A percentile compares a stretch with the other conserved stretches of the same genome.
These are phyloP conservation scores for Adineta ricciae DNA, from an alignment of 2,888 invertebrate species.

Conservation along the genomic window DNA sequence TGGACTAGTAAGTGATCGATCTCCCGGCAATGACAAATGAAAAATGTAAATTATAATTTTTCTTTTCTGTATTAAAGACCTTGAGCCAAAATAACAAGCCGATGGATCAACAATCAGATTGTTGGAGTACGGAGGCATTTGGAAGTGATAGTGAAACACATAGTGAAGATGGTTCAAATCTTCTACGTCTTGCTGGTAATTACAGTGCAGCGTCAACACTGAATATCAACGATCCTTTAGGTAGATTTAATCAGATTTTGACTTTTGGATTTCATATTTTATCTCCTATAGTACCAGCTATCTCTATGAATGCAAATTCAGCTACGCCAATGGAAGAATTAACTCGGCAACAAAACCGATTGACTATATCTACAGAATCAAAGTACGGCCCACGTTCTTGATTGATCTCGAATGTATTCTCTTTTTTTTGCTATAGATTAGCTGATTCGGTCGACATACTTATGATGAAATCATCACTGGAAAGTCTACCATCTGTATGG, in stretches of 20 bases:
- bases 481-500: background rate
- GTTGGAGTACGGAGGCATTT: constrained; percentile 95
- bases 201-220: background rate
- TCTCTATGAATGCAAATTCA: background rate
- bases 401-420: background rate
- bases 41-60: no score
- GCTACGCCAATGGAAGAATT: background rate
- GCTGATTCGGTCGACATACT: background rate
- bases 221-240: background rate
- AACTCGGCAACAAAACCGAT: background rate
- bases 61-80: background rate
- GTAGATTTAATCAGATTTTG: background rate
- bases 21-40: no score
- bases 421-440: background rate
- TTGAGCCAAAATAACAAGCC: background rate
- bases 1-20: background rate
- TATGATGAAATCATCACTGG: background rate
- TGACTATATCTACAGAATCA: no score
- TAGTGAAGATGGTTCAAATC: constrained; percentile 3
- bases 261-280: background rate
- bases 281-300: background rate
- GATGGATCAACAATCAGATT: constrained; percentile 56
- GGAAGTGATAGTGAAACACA: constrained; percentile 84
- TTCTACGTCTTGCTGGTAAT: background rate
- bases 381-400: no score